Base-by-base conservation (phyloP, 2,113 vertebrate species). In the Cottus gobio region DNA sequence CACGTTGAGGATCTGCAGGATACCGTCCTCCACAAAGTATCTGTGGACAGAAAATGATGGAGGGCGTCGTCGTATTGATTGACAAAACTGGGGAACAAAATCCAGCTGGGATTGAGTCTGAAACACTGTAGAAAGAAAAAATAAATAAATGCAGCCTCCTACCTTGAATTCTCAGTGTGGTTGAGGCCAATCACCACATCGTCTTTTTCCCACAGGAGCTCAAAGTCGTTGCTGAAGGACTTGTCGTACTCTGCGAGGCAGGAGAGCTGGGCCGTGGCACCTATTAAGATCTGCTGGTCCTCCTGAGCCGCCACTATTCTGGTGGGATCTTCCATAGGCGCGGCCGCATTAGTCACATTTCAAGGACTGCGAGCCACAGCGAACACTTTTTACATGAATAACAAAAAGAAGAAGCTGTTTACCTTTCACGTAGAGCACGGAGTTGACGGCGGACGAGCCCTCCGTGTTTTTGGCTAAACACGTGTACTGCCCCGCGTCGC, bases 201-300 rank as follows among this genome's bases (percentile, higher is more conserved):
- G 54, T 97, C 95, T 89, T 96, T 98, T 77, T 95, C 95, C 98
- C 98, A 99, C 50, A 94, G 94, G 89, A 98, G 91, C 90, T 95
- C 94, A 94, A 98, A 95, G 65, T 96, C 96, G 31, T 92, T 82
- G 83, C 86, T 94, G 90, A 98, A 95, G 88, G 97, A 96, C 52
- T 93, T 82, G 85, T 99, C 98, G 13, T 95, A 97, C 77, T 93
- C 91, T 76, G 93, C 95, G 61, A 95, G 94, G 82, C 98, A 99
- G 63, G 93, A 95, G 88, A 99, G 90, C 88, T 95, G 94, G 69
- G 97, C 86, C 0, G 93, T 89, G 63, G 94, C 96, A 1, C 95
- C 96, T 72, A 91, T 95, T 86, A 96, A 77, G 87, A 97, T 92
- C 52, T 91, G 93, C 67, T 95, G 94, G 86, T 94, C 94, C 92